Conservation (phyloP, 1,140 invertebrate species). For the Drosophila oshimai region DNA sequence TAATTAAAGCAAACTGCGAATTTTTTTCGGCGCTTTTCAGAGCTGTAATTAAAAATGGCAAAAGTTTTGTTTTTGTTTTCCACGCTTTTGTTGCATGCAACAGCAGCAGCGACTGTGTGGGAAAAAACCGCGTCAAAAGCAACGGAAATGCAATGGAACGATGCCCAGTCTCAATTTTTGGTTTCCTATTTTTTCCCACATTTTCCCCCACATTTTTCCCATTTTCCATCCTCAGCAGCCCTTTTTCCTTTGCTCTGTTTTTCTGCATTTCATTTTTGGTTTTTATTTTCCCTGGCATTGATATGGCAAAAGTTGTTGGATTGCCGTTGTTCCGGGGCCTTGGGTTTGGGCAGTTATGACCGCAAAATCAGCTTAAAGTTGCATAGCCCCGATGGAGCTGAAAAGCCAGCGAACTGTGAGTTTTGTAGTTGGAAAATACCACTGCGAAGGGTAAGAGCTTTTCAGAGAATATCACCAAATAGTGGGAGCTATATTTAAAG, state of each 20-base stretch:
- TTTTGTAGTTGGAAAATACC: neutral
- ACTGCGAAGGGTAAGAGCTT: neutral
- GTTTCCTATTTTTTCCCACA: conserved; percentile 5
- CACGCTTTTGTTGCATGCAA: conserved; percentile 33
- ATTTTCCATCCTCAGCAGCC: neutral
- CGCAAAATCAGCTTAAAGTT: conserved; percentile 50
- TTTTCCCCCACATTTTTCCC: neutral
- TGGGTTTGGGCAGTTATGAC: conserved; percentile 25
- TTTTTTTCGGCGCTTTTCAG: conserved; percentile 76
- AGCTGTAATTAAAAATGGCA: conserved; percentile 77
- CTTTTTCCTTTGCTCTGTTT: conserved; percentile 2
- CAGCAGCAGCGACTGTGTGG: conserved; percentile 29
- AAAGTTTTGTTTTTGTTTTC: conserved; percentile 63
- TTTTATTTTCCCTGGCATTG: conserved; percentile 41
- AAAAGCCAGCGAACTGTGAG: conserved; percentile 17
- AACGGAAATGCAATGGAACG: conserved; percentile 67
- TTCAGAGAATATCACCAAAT: neutral
- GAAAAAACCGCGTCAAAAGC: conserved; percentile 74
- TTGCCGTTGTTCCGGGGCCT: conserved; percentile 36
- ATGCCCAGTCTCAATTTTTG: neutral
- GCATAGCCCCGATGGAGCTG: conserved; percentile 15
- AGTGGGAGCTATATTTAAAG: neutral
- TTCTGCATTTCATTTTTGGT: conserved; percentile 9
- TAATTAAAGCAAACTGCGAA: conserved; percentile 74
- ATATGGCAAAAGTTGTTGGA: conserved; percentile 52